Base-by-base conservation (phyloP, 1,140 invertebrate genomes). In the Drosophila albomicans region DNA sequence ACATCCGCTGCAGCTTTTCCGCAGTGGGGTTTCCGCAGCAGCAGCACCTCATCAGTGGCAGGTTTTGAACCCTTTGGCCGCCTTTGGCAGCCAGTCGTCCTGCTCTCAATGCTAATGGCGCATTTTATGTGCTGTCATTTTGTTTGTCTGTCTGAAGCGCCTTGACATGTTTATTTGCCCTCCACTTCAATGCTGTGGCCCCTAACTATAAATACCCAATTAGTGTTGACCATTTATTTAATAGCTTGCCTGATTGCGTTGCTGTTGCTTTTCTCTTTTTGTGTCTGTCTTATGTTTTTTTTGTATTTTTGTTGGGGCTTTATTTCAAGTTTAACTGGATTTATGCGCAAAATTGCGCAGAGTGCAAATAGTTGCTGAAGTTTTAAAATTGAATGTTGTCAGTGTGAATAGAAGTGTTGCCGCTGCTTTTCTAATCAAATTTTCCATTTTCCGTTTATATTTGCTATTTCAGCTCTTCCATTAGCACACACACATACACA, bases 1-100 rank as follows among this genome's bases (percentile, higher is more conserved):
- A 87, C 81, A 87, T 87, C 84, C 84, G 78, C 61, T 89, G 84
- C 84, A 87, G 84, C 86, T 84, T 84, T 87, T 87, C 84, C 85
- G 84, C 64, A 62, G 45, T 59, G 45, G 51, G 51, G 28, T 84
- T 87, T 87, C 84, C 85, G 84, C 64, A 62, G 35, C 57, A 30
- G 59, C 52, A 52, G 38, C 62, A 49, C 48, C 48, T 35, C 13
- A 3, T 35, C 32, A 43, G 20, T 62, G 51, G 51, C 51, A 52
- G 28, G 51, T 32, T 52, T 25, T 69, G 70, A 79, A 79, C 78
- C 78, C 78, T 79, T 81, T 80, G 63, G 56, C n/a, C 0, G 41
- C 41, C 30, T 32, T 32, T 32, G 30, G 30, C 30, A 16, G 3
- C 10, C 20, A 46, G 35, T 38, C 35, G 35, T 38, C 28, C 16